phyloP scores from a whole-genome alignment of 2,888 invertebrate genomes.

The Hyalella azteca region DNA sequence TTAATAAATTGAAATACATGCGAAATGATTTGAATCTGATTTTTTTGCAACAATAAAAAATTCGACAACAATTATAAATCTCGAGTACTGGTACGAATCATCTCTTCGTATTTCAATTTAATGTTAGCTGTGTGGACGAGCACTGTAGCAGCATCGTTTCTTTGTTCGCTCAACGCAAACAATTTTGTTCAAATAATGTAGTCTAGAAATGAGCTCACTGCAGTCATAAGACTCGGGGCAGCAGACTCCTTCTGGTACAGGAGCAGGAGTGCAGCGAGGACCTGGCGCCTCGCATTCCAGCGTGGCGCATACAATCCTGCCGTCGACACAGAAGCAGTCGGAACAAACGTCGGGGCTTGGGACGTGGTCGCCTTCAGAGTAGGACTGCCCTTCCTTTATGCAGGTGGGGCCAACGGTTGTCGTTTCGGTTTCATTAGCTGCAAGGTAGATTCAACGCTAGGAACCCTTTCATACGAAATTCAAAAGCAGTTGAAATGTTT shows the following conservation, averaged over 20 bases:
- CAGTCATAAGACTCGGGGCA: constrained; percentile 55
- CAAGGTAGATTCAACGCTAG: too few species aligned
- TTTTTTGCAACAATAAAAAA: too few species aligned
- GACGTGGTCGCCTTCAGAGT: constrained; percentile 48
- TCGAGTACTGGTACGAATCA: too few species aligned
- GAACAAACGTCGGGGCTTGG: constrained; percentile 47
- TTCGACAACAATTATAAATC: too few species aligned
- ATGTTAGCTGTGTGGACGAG: too few species aligned
- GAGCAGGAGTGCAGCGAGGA: constrained; percentile 44
- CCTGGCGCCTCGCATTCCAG: constrained; percentile 47
- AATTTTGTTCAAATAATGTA: too few species aligned
- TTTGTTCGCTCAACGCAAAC: too few species aligned
- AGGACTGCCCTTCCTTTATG: constrained; percentile 35
- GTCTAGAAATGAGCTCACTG: too few species aligned
- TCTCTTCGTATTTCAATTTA: too few species aligned
- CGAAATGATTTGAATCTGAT: too few species aligned
- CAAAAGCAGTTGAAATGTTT: neutral
- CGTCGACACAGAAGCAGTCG: constrained; percentile 52
- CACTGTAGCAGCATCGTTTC: too few species aligned
- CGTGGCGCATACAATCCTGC: constrained; percentile 50
- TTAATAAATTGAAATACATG: too few species aligned
- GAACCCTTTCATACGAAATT: neutral
- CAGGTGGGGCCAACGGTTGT: constrained; percentile 41
- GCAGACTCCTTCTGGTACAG: constrained; percentile 36
- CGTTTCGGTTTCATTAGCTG: neutral